Evolutionary conservation across 2,888 invertebrate genomes (phyloP).

Genomic region (Phaonia tiefii): DNA sequence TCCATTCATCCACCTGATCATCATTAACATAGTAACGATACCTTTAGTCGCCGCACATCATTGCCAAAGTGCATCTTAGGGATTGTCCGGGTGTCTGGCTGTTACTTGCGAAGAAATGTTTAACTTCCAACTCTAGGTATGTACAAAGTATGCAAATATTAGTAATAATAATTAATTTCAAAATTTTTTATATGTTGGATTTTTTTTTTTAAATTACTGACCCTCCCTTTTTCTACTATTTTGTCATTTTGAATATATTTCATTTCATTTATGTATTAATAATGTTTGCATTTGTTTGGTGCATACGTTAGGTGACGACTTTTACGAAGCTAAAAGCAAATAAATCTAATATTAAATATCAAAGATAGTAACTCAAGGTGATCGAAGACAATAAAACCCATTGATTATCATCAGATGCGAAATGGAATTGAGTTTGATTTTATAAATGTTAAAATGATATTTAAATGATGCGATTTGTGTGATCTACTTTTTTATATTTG

Average conservation of each 20-base stretch:
- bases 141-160: constrained; percentile 60
- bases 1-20: too few species aligned
- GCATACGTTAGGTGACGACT: neutral
- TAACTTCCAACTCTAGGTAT: constrained; percentile 76
- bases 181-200: constrained; percentile 22
- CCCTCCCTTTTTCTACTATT: neutral
- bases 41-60: neutral
- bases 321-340: neutral
- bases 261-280: too few species aligned
- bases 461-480: too few species aligned
- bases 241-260: neutral
- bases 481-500: too few species aligned
- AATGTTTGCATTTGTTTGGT: too few species aligned
- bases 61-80: constrained; percentile 54
- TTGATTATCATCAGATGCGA: neutral
- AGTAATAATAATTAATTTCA: constrained; percentile 23
- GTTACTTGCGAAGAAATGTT: constrained; percentile 77
- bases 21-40: neutral
- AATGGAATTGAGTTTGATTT: too few species aligned
- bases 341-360: neutral
- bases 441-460: too few species aligned
- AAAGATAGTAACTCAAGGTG: too few species aligned
- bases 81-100: constrained; percentile 45
- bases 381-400: too few species aligned
- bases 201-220: constrained; percentile 3